Evolutionary conservation across 2,113 vertebrate genomes (phyloP), one percentile per base, ranked within the genome.

Genomic region (Chaenocephalus aceratus): DNA sequence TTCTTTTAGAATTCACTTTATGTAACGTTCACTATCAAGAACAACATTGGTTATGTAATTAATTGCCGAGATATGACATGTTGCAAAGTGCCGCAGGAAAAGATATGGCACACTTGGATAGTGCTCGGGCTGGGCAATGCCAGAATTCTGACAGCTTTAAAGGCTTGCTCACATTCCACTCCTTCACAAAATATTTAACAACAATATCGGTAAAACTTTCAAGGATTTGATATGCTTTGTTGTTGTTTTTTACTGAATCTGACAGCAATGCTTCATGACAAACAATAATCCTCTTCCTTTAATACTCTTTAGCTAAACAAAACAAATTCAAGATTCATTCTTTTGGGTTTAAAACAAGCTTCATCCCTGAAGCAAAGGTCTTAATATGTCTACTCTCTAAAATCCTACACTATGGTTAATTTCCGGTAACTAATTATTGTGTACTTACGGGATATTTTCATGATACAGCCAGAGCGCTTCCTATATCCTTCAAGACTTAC

Each of bases 391-490:
- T 67, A 6, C 44, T 53, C 56, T 59, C 53, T 10, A 48, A 79
- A 78, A 48, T 63, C 56, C 5, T 64, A 71, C 51, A 62, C 15
- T 3, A 3, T 0, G 16, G 44, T 18, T 64, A 63, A 52, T 26
- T 80, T 76, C 53, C 52, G 10, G 26, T 77, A 51, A 76, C 18
- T 64, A 72, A 75, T 80, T 0, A 34, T 13, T 44, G 26, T 60
- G 51, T 93, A 95, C 95, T 95, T 72, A 95, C 94, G 91, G 58
- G 93, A 92, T 80, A 91, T 91, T 91, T 91, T 95, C 95, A 95
- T 95, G 71, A 75, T 92, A 77, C 74, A 86, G 84, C 74, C 80
- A 56, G 75, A 71, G 59, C 30, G 53, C 12, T 70, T 87, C 80
- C 74, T 83, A 82, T 61, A 89, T 92, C 87, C 82, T 60, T 88